Conservation (phyloP, 1,140 invertebrate species). For the Drosophila kanapiae region DNA sequence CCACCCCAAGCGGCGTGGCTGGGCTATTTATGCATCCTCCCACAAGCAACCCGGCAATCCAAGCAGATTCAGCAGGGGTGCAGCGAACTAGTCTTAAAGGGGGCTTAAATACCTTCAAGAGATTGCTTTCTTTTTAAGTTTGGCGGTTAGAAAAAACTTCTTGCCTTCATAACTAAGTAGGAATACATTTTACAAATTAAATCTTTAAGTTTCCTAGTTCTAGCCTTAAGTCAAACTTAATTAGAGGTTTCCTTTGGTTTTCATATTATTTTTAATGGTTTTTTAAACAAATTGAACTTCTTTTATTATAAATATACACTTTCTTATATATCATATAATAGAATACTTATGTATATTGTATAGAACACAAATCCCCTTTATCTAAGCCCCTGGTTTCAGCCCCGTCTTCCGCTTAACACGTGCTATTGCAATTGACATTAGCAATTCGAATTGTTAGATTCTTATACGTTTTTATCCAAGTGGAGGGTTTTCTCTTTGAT, state of each 20-base stretch:
- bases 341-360: neutral
- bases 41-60: conserved; percentile 17
- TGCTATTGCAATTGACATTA: conserved; percentile 14
- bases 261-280: neutral
- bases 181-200: neutral
- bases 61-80: conserved; percentile 6
- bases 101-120: neutral
- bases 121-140: neutral
- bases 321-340: too few species aligned
- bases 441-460: conserved; percentile 2
- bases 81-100: neutral
- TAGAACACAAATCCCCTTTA: neutral
- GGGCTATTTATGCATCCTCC: conserved; percentile 66
- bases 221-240: too few species aligned
- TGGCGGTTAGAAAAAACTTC: neutral
- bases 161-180: too few species aligned
- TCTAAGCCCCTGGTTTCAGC: neutral
- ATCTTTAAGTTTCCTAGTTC: neutral
- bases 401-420: neutral
- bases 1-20: conserved; percentile 41
- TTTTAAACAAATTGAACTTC: too few species aligned
- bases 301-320: too few species aligned
- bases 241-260: too few species aligned
- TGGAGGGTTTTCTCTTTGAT: neutral
- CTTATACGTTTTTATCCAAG: neutral